Evolutionary conservation across 2,888 invertebrate genomes (phyloP).

Genomic region (Metacarcinus magister): DNA sequence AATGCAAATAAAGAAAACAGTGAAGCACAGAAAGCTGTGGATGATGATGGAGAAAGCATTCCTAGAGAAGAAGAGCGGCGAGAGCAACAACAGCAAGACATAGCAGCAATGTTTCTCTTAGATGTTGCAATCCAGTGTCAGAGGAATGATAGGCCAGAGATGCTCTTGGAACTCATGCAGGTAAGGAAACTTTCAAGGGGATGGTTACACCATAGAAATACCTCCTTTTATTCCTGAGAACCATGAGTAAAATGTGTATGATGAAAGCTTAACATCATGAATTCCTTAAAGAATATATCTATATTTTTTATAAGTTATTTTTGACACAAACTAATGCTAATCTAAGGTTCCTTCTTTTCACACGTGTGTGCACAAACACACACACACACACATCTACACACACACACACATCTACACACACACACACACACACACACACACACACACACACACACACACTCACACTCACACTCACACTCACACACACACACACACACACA

Average conservation of each 20-base stretch:
- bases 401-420: too few relatives aligned
- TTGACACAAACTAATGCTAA: neutral
- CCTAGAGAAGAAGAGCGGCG: neutral
- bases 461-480: neutral
- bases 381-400: too few relatives aligned
- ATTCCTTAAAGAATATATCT: too few relatives aligned
- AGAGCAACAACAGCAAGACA: constrained; percentile 53
- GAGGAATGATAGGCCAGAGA: neutral
- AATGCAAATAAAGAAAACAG: neutral
- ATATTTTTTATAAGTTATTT: neutral
- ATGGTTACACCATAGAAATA: neutral
- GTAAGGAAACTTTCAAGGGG: neutral
- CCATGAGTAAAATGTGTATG: neutral
- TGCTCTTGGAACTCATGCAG: constrained; percentile 58
- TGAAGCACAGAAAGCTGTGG: constrained; percentile 2
- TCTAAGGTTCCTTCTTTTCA: neutral
- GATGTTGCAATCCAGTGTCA: constrained; percentile 33
- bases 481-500: neutral
- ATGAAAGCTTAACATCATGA: neutral
- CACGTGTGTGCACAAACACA: too few relatives aligned
- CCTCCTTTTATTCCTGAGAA: too few relatives aligned
- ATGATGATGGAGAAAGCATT: neutral
- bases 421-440: neutral
- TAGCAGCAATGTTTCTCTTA: constrained; percentile 70
- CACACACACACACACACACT: neutral